Percentiles rank a stretch among this genome's conserved stretches.
Evolutionary conservation across 2,888 invertebrate genomes (phyloP).

Genomic region (Coelogynopora nodosa): DNA sequence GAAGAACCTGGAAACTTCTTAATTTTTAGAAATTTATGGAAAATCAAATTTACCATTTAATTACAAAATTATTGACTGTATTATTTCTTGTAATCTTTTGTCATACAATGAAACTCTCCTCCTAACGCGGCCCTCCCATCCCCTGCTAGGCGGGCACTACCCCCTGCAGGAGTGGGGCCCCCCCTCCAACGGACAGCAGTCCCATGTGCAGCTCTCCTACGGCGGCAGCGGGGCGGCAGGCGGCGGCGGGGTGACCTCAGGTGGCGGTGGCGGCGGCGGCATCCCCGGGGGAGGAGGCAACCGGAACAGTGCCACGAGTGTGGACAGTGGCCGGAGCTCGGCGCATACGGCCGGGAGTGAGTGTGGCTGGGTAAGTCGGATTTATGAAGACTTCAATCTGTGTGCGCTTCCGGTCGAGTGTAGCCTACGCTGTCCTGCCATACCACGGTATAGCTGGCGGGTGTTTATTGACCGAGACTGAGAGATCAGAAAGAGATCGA

Average conservation of each 20-base stretch:
- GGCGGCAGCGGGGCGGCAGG: neutral
- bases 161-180: neutral
- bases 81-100: too few relatives aligned
- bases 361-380: constrained; percentile 12
- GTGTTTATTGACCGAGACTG: too few relatives aligned
- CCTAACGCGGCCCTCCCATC: neutral
- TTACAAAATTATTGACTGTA: too few relatives aligned
- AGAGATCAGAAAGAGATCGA: too few relatives aligned
- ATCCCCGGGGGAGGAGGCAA: constrained; percentile 54
- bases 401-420: too few relatives aligned
- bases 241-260: neutral
- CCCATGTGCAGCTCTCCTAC: neutral
- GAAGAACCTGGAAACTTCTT: too few relatives aligned
- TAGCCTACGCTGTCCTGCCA: too few relatives aligned
- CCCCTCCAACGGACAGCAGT: neutral
- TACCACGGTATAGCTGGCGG: too few relatives aligned
- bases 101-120: neutral
- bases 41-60: too few relatives aligned
- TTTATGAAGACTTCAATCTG: too few relatives aligned
- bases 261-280: constrained; percentile 4
- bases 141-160: neutral
- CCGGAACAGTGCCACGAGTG: constrained; percentile 58
- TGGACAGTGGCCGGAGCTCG: constrained; percentile 55
- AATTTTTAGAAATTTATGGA: too few relatives aligned
- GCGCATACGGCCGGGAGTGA: constrained; percentile 34